Percentiles rank a stretch among this genome's conserved stretches.
phyloP scores from a whole-genome alignment of 2,888 invertebrate species.

The Amblyjoppa fuscipennis region DNA sequence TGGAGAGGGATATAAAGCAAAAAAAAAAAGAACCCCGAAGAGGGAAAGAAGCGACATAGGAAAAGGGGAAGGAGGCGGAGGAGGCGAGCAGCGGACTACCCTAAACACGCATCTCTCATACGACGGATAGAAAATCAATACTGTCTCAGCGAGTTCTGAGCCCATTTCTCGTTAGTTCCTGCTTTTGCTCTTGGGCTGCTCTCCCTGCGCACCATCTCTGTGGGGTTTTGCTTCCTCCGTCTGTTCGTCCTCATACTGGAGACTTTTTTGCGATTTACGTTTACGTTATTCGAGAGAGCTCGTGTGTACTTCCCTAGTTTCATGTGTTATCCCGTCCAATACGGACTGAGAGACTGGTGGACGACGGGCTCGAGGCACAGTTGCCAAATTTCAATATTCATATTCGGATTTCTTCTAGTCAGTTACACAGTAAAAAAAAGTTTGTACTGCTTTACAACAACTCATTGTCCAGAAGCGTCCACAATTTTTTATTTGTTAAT shows the following conservation, averaged over 20 bases:
- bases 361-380: not conserved
- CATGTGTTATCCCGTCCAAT: not conserved
- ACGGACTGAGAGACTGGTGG: not conserved
- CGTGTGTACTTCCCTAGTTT: not conserved
- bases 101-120: conserved; percentile 83
- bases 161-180: conserved; percentile 78
- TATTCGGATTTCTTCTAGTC: not conserved
- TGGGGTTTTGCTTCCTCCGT: conserved; percentile 35
- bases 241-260: conserved; percentile 39
- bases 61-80: conserved; percentile 22
- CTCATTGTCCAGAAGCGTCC: too few relatives aligned
- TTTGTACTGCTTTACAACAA: too few relatives aligned
- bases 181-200: conserved; percentile 49
- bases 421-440: too few relatives aligned
- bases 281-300: conserved; percentile 34
- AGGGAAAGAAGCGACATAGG: conserved; percentile 42
- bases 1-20: conserved; percentile 21
- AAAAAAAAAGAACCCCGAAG: conserved; percentile 16
- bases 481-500: too few relatives aligned
- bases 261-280: conserved; percentile 21
- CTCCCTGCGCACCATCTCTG: conserved; percentile 37
- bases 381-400: not conserved
- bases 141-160: conserved; percentile 78
- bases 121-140: conserved; percentile 83
- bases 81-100: conserved; percentile 70